Conservation (phyloP, 2,113 vertebrate genomes). For the Indicator indicator region DNA sequence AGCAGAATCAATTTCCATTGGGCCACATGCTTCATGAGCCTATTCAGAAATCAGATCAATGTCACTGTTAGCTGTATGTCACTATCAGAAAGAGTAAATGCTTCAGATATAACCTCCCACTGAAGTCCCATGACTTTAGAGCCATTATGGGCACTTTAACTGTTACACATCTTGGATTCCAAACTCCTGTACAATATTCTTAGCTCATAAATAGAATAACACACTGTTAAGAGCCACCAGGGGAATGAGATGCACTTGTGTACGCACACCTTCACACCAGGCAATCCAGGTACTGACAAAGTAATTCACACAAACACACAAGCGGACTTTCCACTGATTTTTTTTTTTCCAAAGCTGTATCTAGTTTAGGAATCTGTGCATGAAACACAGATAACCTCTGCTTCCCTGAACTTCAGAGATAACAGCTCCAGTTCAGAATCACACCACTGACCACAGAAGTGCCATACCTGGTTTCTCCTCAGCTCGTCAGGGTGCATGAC, state of each 20-base stretch:
- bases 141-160: background rate
- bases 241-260: background rate
- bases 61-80: background rate
- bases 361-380: background rate
- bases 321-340: background rate
- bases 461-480: background rate
- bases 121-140: background rate
- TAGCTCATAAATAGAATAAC: background rate
- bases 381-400: background rate
- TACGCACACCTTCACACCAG: background rate
- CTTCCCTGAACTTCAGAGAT: background rate
- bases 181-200: background rate
- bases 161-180: background rate
- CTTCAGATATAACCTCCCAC: background rate
- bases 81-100: background rate
- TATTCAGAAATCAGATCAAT: slow-evolving; percentile 46
- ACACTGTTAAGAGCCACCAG: background rate
- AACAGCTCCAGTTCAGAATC: background rate
- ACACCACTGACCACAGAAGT: background rate
- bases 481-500: background rate
- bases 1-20: slow-evolving; percentile 97
- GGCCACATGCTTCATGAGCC: slow-evolving; percentile 98
- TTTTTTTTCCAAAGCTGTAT: background rate
- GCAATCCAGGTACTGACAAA: background rate
- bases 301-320: background rate